Percentiles rank a stretch among this genome's conserved stretches.
phyloP scores from a whole-genome alignment of 1,140 invertebrate species.

The Leptoteleia sp. region DNA sequence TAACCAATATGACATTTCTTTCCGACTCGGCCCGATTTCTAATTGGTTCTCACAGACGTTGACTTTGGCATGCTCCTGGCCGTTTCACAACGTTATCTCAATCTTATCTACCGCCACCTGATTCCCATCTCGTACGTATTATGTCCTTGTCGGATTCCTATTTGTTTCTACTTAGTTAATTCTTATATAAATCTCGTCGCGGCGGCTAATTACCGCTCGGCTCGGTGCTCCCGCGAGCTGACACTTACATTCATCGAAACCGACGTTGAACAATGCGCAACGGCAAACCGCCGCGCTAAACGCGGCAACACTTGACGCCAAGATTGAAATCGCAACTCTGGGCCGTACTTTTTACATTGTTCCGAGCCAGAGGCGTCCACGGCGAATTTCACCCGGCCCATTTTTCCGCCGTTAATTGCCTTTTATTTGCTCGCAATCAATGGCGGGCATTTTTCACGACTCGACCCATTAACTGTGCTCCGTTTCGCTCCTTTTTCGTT shows the following conservation, averaged over 20 bases:
- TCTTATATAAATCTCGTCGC: slow-evolving; percentile 59
- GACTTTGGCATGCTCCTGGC: slow-evolving; percentile 43
- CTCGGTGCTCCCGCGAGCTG: too few species aligned
- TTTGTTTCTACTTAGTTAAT: slow-evolving; percentile 63
- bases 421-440: slow-evolving; percentile 23
- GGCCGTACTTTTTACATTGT: slow-evolving; percentile 40
- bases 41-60: slow-evolving; percentile 59
- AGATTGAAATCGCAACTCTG: slow-evolving; percentile 41
- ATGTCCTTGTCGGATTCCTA: slow-evolving; percentile 53
- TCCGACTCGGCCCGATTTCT: slow-evolving; percentile 37
- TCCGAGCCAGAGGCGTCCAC: too few species aligned
- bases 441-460: slow-evolving; percentile 16
- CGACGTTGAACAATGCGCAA: slow-evolving; percentile 49
- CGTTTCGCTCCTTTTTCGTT: slow-evolving; percentile 14
- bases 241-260: slow-evolving; percentile 63
- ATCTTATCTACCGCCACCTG: slow-evolving; percentile 60
- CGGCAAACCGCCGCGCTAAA: too few species aligned
- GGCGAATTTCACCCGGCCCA: slow-evolving; percentile 24
- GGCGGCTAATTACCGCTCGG: too few species aligned
- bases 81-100: slow-evolving; percentile 57
- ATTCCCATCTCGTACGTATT: slow-evolving; percentile 58
- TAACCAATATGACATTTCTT: slow-evolving; percentile 64
- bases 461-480: slow-evolving; percentile 5
- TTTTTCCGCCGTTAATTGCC: background rate
- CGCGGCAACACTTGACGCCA: too few species aligned